phyloP scores from a whole-genome alignment of 2,113 vertebrate species.

The Oreochromis tanganicae region DNA sequence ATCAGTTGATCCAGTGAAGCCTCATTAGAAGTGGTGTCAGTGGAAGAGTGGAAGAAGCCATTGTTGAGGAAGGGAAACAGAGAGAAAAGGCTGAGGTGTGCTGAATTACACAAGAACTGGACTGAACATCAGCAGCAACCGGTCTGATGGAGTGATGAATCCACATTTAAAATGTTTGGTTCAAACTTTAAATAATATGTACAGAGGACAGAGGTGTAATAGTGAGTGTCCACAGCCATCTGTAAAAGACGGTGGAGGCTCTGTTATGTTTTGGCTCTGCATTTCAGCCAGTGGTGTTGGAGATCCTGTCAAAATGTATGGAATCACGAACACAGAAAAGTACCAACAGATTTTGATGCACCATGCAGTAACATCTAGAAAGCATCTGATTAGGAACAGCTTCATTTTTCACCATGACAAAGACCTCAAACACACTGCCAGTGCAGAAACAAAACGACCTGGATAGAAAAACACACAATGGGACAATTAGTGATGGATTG shows the following conservation, averaged over 20 bases:
- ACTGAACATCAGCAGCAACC: neutral
- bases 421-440: neutral
- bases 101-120: neutral
- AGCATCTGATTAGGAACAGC: neutral
- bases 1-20: neutral
- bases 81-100: neutral
- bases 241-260: neutral
- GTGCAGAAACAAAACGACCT: neutral
- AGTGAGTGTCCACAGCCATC: neutral
- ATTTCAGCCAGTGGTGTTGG: neutral
- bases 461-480: neutral
- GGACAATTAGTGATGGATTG: neutral
- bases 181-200: neutral
- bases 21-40: neutral
- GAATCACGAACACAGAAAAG: neutral
- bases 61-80: neutral
- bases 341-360: neutral
- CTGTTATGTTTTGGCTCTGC: neutral
- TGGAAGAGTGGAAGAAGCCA: neutral
- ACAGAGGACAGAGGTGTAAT: neutral
- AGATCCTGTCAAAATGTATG: neutral
- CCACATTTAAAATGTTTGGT: neutral
- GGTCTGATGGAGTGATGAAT: neutral
- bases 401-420: neutral
- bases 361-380: neutral